Base-by-base conservation (phyloP, 1,140 invertebrate species). In the Caerostris extrusa region DNA sequence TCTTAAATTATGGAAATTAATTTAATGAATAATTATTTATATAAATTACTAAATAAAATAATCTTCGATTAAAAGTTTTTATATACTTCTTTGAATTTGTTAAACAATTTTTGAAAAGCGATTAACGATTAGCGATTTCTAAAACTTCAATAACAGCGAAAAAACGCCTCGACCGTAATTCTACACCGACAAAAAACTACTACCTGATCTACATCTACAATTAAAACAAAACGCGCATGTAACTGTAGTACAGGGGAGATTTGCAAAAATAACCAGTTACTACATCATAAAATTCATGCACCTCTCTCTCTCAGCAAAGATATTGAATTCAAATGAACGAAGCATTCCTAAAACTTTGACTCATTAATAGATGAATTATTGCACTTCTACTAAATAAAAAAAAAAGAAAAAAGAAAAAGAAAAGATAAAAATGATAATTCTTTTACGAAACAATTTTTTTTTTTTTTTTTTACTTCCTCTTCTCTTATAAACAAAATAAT, bases 371-470 rank as follows among this genome's bases (percentile, higher is more conserved):
- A 14, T 87, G 57, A 77, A 77, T 77, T 77, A 77, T 77, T 77
- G 34, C 50, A 77, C 10, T 34, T 19, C 34, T 83, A 56, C 7
- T 19, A 83, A 14, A 56, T 56, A 56, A 83, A 83, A 83, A n/a
- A 10, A 55, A 90, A 50, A 56, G 60, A 55, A 7, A 69, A 19
- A 61, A 69, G 12, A 55, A 71, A 53, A 61, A 12, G 17, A 69
- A 53, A 71, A 90, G 57, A 69, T 53, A 83, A 89, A 89, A 87
- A 60, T 87, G 58, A 87, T 87, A 60, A 87, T 87, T 50, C 57
- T 87, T 87, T 87, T 60, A 14, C 85, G 85, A 60, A 87, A 87
- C 57, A 60, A 50, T 34, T 87, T 50, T 60, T 86, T 85, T 61
- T 61, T 86, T 87, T 34, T 50, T 85, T 12, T 85, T 34, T 7